Evolutionary conservation across 2,797 vertebrate genomes (phyloP), one percentile per base, ranked within the genome.

Genomic region (Fratercula arctica): DNA sequence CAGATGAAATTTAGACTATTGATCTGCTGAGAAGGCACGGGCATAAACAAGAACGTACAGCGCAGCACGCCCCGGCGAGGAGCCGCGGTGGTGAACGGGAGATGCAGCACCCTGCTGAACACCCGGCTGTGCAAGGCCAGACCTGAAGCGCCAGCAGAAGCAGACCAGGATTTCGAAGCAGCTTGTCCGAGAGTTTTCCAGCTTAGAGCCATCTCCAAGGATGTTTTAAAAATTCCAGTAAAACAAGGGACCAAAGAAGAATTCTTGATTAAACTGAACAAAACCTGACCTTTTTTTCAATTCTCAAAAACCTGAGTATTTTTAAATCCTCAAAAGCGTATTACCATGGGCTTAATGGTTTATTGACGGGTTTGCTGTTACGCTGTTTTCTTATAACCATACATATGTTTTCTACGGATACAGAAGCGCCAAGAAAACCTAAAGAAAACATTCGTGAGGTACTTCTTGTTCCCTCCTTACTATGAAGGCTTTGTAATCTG

Each of bases 1-100:
- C 35, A 20, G 56, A 16, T 1, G 4, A 39, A 51, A 37, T 51
- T 33, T 14, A 13, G 26, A 26, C 4, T 18, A 29, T 26, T 29
- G 57, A 60, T 51, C 26, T 29, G 51, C 14, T 56, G 73, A 14
- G 68, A 64, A 70, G 79, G 57, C 43, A 11, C 0, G 2, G 79
- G 19, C 50, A 13, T 4, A 25, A 46, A 37, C n/a, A 17, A n/a
- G 37, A 8, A 8, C 37, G 23, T 6, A 0, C 0, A 3, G 31
- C 11, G 33, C 74, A 23, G 15, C 45, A 11, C 54, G 66, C 43
- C 10, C 26, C 7, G 69, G 69, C 59, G 25, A 3, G 70, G 37
- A 48, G 63, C 59, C 12, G 2, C 5, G 54, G 61, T 5, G 10
- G 20, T 2, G n/a, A 6, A 6, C 8, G 3, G 1, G 16, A 43